phyloP scores from a whole-genome alignment of 2,797 vertebrate species.

The Pangasius macronema region DNA sequence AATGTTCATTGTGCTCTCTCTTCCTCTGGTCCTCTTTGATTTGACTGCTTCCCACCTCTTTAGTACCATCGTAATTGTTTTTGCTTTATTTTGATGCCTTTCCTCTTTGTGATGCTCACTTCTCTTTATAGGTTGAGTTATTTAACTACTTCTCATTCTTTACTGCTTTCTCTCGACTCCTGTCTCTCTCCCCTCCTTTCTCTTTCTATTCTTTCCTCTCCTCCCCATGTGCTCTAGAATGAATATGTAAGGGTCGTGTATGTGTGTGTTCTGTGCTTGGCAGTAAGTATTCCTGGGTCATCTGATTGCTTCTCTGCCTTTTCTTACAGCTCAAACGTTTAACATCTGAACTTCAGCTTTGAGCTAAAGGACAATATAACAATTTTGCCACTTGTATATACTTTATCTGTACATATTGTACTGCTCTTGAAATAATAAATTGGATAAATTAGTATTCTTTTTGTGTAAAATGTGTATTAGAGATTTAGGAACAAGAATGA shows the following conservation, averaged over 20 bases:
- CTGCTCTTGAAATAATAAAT: conserved; percentile 45
- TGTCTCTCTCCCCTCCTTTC: conserved; percentile 28
- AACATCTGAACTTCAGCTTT: conserved; percentile 40
- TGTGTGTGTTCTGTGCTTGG: conserved; percentile 49
- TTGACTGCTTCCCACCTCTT: conserved; percentile 52
- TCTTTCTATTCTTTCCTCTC: not conserved
- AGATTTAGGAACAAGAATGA: not conserved
- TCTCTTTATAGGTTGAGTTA: conserved; percentile 17
- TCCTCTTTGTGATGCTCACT: conserved; percentile 28
- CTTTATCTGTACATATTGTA: conserved; percentile 48
- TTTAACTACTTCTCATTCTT: conserved; percentile 39
- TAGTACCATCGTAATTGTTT: conserved; percentile 51
- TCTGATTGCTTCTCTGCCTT: conserved; percentile 38
- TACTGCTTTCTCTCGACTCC: not conserved
- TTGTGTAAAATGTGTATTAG: not conserved
- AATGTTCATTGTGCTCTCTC: conserved; percentile 34
- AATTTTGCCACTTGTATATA: conserved; percentile 44
- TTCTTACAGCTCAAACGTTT: conserved; percentile 51
- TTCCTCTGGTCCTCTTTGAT: conserved; percentile 19
- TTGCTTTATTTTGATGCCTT: conserved; percentile 46
- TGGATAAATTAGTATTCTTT: not conserved
- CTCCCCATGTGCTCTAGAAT: conserved; percentile 20
- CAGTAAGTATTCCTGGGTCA: conserved; percentile 56
- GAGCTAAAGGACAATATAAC: conserved; percentile 21
- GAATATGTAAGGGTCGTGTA: conserved; percentile 30